Base-by-base conservation (phyloP, 1,140 invertebrate species). In the Tetraneura akinire region DNA sequence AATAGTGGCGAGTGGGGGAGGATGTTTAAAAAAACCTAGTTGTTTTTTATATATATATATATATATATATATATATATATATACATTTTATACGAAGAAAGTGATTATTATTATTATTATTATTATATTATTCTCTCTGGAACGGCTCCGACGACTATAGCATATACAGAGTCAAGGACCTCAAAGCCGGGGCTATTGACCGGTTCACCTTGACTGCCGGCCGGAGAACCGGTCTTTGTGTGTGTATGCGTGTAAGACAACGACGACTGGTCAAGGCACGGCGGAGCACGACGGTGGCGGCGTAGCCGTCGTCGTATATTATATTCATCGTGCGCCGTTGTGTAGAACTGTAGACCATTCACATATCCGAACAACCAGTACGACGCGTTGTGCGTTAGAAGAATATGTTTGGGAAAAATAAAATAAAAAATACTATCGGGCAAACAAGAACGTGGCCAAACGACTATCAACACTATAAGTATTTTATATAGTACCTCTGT, bases 131-230 rank as follows among this genome's bases (percentile, higher is more conserved):
- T 78, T 62, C 74, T 71, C 68, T 71, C 66, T 49, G 68, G 68
- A 49, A 71, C 47, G 68, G 42, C 32, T 11, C 10, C 55, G 5
- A 37, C 53, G 55, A 23, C 32, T 37, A 37, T 37, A 37, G 8
- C 8, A 37, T 37, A 37, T 8, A 37, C 32, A 37, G 37, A 78
- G 74, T 78, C 74, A 78, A 78, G 55, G 74, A 78, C 51, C 74
- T 62, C 74, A 14, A 23, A 5, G 45, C 45, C 68, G 74, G 74
- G 74, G 74, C 74, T 78, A 78, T 78, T 78, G 74, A 78, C 74
- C 74, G 74, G 74, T 78, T 78, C 74, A 78, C 74, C 74, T 78
- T 78, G 74, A 78, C 74, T 62, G 74, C 51, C 26, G 49, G 18
- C 71, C 71, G 37, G 71, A 32, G 51, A 78, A 78, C 74, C 74